Percentiles rank a stretch among this genome's conserved stretches.
These are phyloP conservation scores for Microtus richardsoni DNA, from an alignment of 2,113 vertebrate species.

Conservation along the genomic window DNA sequence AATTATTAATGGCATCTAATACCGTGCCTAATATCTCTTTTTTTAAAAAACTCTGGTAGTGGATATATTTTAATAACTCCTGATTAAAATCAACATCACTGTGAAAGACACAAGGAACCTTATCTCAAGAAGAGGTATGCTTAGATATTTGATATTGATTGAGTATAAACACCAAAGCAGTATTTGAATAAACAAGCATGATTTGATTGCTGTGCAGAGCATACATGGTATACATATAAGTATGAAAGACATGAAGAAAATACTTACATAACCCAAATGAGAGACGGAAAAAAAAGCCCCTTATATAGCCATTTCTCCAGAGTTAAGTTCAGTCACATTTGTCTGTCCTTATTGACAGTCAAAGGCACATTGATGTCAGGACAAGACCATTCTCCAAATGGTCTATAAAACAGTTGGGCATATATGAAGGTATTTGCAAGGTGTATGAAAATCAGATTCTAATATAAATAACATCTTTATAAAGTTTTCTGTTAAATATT, in stretches of 20 bases:
- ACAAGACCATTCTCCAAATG: not conserved
- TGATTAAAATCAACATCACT: slow-evolving; percentile 38
- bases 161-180: not conserved
- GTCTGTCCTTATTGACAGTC: not conserved
- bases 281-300: not conserved
- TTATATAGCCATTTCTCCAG: not conserved
- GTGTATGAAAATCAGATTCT: not conserved
- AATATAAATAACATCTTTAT: not conserved
- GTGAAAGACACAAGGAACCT: not conserved
- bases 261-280: not conserved
- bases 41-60: slow-evolving; percentile 41
- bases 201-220: not conserved
- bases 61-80: slow-evolving; percentile 41
- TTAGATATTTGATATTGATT: slow-evolving; percentile 14
- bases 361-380: not conserved
- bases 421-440: not conserved
- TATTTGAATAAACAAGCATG: not conserved
- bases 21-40: slow-evolving; percentile 57
- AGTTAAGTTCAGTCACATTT: not conserved
- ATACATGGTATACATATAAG: not conserved
- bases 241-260: not conserved
- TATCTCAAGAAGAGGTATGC: slow-evolving; percentile 21
- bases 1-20: slow-evolving; percentile 41
- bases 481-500: slow-evolving; percentile 16
- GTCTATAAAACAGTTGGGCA: not conserved